Evolutionary conservation across 2,888 invertebrate genomes (phyloP).

Genomic region (Ecdyonurus torrentis): DNA sequence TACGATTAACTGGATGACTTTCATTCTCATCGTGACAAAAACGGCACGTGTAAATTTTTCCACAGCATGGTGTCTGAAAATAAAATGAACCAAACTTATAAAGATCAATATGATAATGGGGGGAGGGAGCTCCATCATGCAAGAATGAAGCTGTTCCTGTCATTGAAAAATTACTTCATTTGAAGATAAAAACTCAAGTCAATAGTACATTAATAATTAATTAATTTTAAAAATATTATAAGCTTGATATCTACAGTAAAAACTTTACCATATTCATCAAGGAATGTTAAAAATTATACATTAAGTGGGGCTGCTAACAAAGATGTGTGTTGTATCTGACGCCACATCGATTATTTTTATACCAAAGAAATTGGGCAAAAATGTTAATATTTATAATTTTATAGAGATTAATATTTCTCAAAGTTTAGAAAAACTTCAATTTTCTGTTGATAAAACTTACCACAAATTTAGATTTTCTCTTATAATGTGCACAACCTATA

Average conservation of each 20-base stretch:
- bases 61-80: constrained; percentile 73
- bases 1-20: constrained; percentile 66
- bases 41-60: constrained; percentile 72
- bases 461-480: constrained; percentile 16
- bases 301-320: too few relatives aligned
- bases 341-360: too few relatives aligned
- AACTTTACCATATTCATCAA: too few relatives aligned
- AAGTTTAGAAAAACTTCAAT: too few relatives aligned
- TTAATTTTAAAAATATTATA: neutral
- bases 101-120: neutral
- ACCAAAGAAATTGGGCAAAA: too few relatives aligned
- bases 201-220: neutral
- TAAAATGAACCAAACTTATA: neutral
- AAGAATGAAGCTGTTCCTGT: neutral
- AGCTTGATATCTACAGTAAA: too few relatives aligned
- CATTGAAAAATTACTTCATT: neutral
- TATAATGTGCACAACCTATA: constrained; percentile 11
- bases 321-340: too few relatives aligned
- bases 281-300: too few relatives aligned
- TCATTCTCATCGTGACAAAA: constrained; percentile 83
- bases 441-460: constrained; percentile 10
- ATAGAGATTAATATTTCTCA: too few relatives aligned
- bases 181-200: too few relatives aligned
- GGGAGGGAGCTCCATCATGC: neutral
- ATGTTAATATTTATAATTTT: too few relatives aligned